Conservation (phyloP, 2,888 invertebrate species). For the Teleiodes luculella region DNA sequence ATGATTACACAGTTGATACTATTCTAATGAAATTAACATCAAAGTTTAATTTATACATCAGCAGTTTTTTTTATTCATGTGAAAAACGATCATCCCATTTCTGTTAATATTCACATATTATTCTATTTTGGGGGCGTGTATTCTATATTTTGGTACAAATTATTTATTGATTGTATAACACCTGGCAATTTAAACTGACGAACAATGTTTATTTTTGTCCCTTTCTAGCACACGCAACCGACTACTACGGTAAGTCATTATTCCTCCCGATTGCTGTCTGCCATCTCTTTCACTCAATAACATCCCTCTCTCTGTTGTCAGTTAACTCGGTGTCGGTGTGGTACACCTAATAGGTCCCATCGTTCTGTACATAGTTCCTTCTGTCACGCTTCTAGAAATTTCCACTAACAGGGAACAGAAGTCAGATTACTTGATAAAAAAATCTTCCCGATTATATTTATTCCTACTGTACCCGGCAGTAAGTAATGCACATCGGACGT, state of each 20-base stretch:
- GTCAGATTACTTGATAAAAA: constrained; percentile 67
- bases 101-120: background rate
- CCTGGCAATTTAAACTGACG: constrained; percentile 42
- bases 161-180: constrained; percentile 2
- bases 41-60: no score
- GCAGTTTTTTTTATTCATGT: no score
- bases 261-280: constrained; percentile 79
- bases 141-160: background rate
- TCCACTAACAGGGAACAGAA: constrained; percentile 66
- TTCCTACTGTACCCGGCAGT: no score
- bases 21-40: no score
- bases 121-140: background rate
- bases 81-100: background rate
- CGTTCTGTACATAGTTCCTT: constrained; percentile 63
- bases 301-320: constrained; percentile 47
- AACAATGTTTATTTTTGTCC: constrained; percentile 70
- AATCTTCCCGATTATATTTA: no score
- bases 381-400: constrained; percentile 73
- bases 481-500: no score
- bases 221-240: constrained; percentile 94
- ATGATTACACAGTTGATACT: no score
- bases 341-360: constrained; percentile 41
- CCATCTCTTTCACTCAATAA: constrained; percentile 37
- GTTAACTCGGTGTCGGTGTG: constrained; percentile 69
- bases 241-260: constrained; percentile 99